Base-by-base conservation (phyloP, 2,888 invertebrate genomes). In the Saturnia pavonia region DNA sequence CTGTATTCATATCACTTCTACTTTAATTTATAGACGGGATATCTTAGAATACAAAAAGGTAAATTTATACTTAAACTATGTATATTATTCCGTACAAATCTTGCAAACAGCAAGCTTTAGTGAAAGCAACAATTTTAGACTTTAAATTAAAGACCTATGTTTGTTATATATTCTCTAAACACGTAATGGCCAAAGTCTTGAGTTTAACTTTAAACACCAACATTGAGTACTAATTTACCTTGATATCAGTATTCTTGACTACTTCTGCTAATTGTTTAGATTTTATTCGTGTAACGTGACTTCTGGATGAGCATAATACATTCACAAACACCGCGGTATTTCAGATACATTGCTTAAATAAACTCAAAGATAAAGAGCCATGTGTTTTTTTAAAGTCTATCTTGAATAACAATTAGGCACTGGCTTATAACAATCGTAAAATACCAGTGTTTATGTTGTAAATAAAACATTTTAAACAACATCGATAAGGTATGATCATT, bases 51-150 rank as follows among this genome's bases (percentile, higher is more conserved):
- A 63, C 16, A 63, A 40, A 63, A n/a, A 63, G 63, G 40, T 16
- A 34, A 34, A 19, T 63, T 16, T 19, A 63, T 7, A 63, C 22
- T 22, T 27, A 27, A 25, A 60, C 27, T 25, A 63, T 63, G 16
- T 63, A 63, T 34, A 16, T 63, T n/a, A 63, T 63, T 63, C 63
- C 27, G 1, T 63, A 6, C 3, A 34, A 63, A 63, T 63, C 34
- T 16, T 1, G 9, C n/a, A 43, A 63, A 63, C 3, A 63, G 2
- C 12, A 27, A 63, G 34, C 9, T 34, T 16, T 40, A 19, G 63
- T n/a, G 65, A 65, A 65, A 65, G 65, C n/a, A 40, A 40, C 40
- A n/a, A n/a, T n/a, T 40, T 40, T n/a, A 25, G 57, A 57, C 48
- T 51, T 51, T 51, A 51, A 51, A 51, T 51, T 14, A 27, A 60